A percentile compares a stretch with the other conserved stretches of the same genome.
Conservation (phyloP, 2,888 invertebrate genomes). For the Hypercompe scribonia region DNA sequence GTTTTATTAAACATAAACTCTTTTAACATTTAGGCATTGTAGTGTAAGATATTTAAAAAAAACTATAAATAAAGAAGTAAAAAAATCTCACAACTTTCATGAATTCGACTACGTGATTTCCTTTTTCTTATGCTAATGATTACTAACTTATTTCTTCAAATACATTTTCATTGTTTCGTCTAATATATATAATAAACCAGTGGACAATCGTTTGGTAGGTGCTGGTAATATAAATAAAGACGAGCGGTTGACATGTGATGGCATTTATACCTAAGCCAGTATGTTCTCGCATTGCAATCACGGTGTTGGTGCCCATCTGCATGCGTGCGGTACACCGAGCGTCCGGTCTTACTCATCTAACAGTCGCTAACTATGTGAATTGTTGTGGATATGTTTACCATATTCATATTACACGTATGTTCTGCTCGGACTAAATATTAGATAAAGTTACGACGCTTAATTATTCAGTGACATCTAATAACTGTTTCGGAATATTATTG, state of each 20-base stretch:
- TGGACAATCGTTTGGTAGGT: constrained; percentile 75
- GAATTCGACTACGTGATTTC: constrained; percentile 75
- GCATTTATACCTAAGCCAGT: constrained; percentile 82
- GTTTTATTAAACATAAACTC: not conserved
- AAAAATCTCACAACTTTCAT: constrained; percentile 70
- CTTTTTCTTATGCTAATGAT: constrained; percentile 71
- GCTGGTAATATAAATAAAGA: constrained; percentile 79
- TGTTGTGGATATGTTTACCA: constrained; percentile 58
- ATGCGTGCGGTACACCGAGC: constrained; percentile 75
- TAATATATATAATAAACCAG: constrained; percentile 72
- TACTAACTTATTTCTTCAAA: constrained; percentile 63
- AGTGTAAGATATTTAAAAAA: constrained; percentile 53
- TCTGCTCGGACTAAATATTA: constrained; percentile 10
- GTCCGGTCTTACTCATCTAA: constrained; percentile 84
- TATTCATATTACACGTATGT: constrained; percentile 36
- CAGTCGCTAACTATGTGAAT: constrained; percentile 71
- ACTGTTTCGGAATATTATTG: not conserved
- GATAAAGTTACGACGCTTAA: constrained; percentile 8
- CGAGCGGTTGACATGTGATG: constrained; percentile 73
- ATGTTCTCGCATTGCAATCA: constrained; percentile 82
- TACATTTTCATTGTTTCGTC: constrained; percentile 78
- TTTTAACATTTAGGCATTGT: not conserved
- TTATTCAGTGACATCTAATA: constrained; percentile 1
- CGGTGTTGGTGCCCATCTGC: constrained; percentile 73
- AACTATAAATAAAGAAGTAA: constrained; percentile 57